Evolutionary conservation across 2,888 invertebrate genomes (phyloP).

Genomic region (Polydrusus pterygomalis): DNA sequence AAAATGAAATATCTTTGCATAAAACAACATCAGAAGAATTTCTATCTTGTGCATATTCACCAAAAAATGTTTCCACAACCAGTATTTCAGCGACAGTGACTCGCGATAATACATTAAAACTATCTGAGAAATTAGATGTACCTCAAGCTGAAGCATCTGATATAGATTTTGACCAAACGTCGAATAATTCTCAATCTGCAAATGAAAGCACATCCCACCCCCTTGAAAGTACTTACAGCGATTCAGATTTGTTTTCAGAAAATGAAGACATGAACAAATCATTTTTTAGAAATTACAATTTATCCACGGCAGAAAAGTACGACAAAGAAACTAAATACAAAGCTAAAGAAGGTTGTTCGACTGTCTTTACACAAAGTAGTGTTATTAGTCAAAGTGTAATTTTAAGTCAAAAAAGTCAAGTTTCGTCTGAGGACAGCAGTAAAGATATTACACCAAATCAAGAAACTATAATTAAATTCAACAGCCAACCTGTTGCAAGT

Average conservation of each 20-base stretch:
- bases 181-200: constrained; percentile 6
- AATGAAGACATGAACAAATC: constrained; percentile 50
- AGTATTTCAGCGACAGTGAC: not conserved
- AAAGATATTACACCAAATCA: constrained; percentile 28
- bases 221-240: constrained; percentile 26
- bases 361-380: constrained; percentile 51
- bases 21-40: constrained; percentile 59
- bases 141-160: not conserved
- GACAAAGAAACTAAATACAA: constrained; percentile 62
- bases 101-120: not conserved
- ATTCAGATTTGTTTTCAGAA: constrained; percentile 50
- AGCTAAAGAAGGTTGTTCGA: constrained; percentile 64
- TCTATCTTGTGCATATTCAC: constrained; percentile 57
- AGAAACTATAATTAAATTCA: not conserved
- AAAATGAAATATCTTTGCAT: constrained; percentile 48
- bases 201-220: not conserved
- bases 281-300: constrained; percentile 46
- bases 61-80: constrained; percentile 8
- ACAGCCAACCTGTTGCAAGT: not conserved
- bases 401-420: constrained; percentile 7
- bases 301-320: constrained; percentile 62
- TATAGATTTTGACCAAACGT: constrained; percentile 3
- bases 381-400: not conserved
- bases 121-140: not conserved
- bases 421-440: not conserved